Evolutionary conservation across 2,797 vertebrate genomes (phyloP).

Genomic region (Pseudochirops cupreus): DNA sequence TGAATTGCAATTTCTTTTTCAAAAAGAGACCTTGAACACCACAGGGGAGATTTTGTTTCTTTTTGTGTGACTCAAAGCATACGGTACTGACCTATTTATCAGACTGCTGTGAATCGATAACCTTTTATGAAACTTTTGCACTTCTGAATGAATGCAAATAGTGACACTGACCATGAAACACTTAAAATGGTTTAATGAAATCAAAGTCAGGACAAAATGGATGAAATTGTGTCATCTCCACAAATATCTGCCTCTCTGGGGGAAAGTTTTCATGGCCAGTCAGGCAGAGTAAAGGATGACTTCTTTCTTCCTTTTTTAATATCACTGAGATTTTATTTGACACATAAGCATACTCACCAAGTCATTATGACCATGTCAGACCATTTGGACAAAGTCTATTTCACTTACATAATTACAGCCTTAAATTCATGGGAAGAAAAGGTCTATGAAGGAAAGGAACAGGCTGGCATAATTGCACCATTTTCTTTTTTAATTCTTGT

Average conservation of each 20-base stretch:
- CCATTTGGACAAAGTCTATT: not conserved
- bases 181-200: not conserved
- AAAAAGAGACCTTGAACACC: conserved; percentile 11
- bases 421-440: conserved; percentile 31
- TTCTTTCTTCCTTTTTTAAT: not conserved
- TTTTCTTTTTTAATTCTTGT: conserved; percentile 17
- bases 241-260: not conserved
- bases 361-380: conserved; percentile 11
- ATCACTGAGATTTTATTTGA: conserved; percentile 1
- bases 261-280: not conserved
- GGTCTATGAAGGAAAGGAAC: conserved; percentile 1
- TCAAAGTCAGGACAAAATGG: not conserved
- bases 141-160: not conserved
- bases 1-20: conserved; percentile 41
- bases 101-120: conserved; percentile 7
- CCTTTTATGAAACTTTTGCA: conserved; percentile 47
- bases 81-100: not conserved
- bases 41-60: not conserved
- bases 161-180: not conserved
- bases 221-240: not conserved
- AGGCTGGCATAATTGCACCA: conserved; percentile 48
- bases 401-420: conserved; percentile 18
- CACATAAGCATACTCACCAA: not conserved
- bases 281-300: not conserved
- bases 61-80: conserved; percentile 1